Conservation (phyloP, 2,888 invertebrate genomes). For the Neoaliturus tenellus region DNA sequence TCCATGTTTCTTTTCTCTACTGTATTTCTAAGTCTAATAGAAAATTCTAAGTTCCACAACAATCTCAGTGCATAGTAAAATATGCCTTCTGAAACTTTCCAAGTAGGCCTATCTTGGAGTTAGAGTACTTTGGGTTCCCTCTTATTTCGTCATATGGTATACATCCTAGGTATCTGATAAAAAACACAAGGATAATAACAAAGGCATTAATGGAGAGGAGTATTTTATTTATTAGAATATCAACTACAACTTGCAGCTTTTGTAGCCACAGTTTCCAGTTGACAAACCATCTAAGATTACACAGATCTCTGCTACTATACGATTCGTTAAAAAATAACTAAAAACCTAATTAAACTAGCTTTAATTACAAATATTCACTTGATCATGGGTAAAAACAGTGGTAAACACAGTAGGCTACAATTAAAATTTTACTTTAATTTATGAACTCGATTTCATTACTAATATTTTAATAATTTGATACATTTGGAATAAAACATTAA, state of each 20-base stretch:
- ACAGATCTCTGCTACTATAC: not conserved
- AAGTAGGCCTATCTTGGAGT: not conserved
- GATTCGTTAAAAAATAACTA: not conserved
- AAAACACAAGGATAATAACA: constrained; percentile 29
- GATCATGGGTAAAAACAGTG: not conserved
- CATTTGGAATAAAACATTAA: no score
- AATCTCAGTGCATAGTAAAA: no score
- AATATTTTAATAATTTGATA: no score
- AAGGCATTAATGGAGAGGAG: not conserved
- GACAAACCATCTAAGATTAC: not conserved
- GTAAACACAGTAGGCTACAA: not conserved
- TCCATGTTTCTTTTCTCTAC: no score
- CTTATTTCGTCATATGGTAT: not conserved
- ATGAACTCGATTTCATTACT: not conserved
- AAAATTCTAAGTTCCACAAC: no score
- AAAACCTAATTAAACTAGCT: not conserved
- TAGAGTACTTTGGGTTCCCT: not conserved
- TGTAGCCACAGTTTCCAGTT: not conserved
- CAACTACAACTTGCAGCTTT: not conserved
- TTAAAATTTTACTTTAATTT: not conserved
- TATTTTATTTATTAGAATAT: not conserved
- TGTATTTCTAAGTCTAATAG: no score
- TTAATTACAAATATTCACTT: not conserved
- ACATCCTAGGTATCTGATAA: not conserved
- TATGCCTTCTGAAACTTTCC: no score